Conservation (phyloP, 2,888 invertebrate species). For the Saturnia japonica region DNA sequence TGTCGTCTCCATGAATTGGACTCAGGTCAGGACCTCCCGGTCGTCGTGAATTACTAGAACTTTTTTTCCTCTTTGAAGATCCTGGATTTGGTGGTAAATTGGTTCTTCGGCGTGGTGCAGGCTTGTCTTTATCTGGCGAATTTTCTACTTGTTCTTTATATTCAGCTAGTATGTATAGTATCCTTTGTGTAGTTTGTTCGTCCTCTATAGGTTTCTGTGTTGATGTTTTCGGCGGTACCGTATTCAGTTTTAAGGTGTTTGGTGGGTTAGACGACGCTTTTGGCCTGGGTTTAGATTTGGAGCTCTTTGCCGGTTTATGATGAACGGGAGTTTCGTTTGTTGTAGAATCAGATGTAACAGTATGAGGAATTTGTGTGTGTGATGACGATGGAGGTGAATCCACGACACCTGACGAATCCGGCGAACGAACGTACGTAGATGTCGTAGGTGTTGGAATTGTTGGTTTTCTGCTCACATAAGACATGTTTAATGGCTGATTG, state of each 20-base stretch:
- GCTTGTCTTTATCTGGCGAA: constrained; percentile 91
- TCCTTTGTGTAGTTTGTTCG: constrained; percentile 90
- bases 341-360: constrained; percentile 57
- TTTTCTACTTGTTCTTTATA: constrained; percentile 91
- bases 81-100: constrained; percentile 88
- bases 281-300: constrained; percentile 79
- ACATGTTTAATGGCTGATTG: constrained; percentile 63
- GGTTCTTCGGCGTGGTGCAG: constrained; percentile 88
- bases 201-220: constrained; percentile 89
- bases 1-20: constrained; percentile 84
- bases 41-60: constrained; percentile 83
- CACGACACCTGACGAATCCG: constrained; percentile 65
- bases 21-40: constrained; percentile 80
- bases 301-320: constrained; percentile 56
- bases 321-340: constrained; percentile 46
- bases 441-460: constrained; percentile 59
- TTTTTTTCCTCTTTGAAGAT: constrained; percentile 86
- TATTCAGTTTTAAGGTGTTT: constrained; percentile 83
- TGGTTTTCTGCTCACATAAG: constrained; percentile 71
- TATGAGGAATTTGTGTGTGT: constrained; percentile 55
- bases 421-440: constrained; percentile 64
- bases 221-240: constrained; percentile 81
- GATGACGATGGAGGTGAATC: constrained; percentile 67
- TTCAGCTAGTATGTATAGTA: constrained; percentile 89
- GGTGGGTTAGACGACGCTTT: constrained; percentile 81